Base-by-base conservation (phyloP, 2,113 vertebrate genomes). In the Hippocampus barbouri region DNA sequence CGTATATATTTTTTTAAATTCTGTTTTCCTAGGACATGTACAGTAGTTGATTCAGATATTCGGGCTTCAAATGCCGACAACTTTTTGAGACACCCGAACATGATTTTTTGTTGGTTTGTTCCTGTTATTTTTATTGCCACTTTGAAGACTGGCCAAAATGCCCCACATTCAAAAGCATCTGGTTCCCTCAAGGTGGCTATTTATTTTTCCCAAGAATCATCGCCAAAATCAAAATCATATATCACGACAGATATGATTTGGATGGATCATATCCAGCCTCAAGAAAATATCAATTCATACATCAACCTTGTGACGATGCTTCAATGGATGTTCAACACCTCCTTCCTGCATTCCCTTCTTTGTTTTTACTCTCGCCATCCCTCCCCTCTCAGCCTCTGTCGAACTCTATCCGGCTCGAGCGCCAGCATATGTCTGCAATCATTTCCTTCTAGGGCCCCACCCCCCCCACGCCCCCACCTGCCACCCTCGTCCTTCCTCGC, bases 361-460 rank as follows among this genome's bases (percentile, higher is more conserved):
- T 88, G 81, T 89, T 89, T 90, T 82, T 84, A n/a, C 84, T 83
- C 76, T 87, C 81, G 80, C 75, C 74, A 76, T 86, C 84, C 88
- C 85, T 89, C 95, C 94, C 93, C 92, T 83, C 93, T 94, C 91
- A 94, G 94, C 96, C 94, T 96, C 94, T 95, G 94, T 89, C 87
- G 77, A 81, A 86, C 84, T 86, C 86, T 77, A 89, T 91, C 93
- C 94, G 94, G 94, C 93, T 94, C 95, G 95, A 96, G 94, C 94
- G 93, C 94, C 90, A 96, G 95, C 96, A 98, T 98, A 97, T 98
- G 97, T 97, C 97, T 97, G 93, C 96, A 96, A 97, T 98, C 95
- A 95, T 95, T 93, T 93, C 94, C 93, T 83, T 79, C 80, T 83
- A 66, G 68, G 76, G 80, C 79, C 91, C n/a, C n/a, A n/a, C n/a